A percentile compares a stretch with the other conserved stretches of the same genome.
Evolutionary conservation across 2,797 vertebrate genomes (phyloP).

Genomic region (Galago senegalensis): DNA sequence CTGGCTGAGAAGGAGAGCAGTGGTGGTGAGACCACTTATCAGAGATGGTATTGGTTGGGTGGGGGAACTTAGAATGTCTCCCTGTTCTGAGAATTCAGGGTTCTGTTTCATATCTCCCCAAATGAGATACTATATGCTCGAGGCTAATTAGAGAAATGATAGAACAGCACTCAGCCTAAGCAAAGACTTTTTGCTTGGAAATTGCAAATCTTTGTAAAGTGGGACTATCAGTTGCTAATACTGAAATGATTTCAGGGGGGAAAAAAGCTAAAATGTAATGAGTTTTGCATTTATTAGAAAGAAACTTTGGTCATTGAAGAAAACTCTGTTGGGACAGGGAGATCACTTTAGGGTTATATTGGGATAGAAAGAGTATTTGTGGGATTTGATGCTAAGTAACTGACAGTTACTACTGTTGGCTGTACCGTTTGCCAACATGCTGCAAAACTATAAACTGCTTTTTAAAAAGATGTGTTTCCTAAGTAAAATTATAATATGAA

Average conservation of each 20-base stretch:
- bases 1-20: too few species aligned
- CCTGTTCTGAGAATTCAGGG: neutral
- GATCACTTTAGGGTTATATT: neutral
- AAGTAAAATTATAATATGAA: neutral
- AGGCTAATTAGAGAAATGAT: neutral
- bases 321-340: neutral
- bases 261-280: neutral
- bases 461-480: neutral
- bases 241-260: neutral
- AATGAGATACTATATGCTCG: neutral
- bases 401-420: neutral
- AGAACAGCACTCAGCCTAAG: neutral
- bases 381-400: neutral
- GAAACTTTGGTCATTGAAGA: neutral
- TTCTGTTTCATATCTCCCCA: neutral
- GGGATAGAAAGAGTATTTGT: neutral
- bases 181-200: neutral
- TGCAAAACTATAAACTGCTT: neutral
- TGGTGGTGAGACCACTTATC: neutral
- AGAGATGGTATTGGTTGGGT: neutral
- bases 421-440: neutral
- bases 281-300: neutral
- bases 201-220: conserved; percentile 12
- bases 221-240: neutral
- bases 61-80: neutral